Evolutionary conservation across 2,113 vertebrate species (phyloP).

Genomic region (Capreolus pygargus): DNA sequence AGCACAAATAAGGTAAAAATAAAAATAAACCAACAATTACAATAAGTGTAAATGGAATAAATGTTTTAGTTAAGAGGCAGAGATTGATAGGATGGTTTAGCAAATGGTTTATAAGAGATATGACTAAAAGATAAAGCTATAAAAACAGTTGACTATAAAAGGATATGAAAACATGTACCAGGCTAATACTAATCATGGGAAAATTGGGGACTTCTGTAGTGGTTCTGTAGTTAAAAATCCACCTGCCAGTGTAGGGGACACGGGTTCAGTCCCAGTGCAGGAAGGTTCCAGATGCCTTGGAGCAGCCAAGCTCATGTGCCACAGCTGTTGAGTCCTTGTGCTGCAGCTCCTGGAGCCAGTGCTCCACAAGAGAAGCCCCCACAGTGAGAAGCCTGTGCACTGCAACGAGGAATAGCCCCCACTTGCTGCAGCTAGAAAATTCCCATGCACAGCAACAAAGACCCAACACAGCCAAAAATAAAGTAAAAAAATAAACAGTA

Average conservation of each 20-base stretch:
- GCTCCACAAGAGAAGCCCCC: neutral
- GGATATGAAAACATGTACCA: neutral
- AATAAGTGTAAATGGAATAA: slow-evolving; percentile 25
- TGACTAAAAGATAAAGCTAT: neutral
- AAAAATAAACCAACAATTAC: neutral
- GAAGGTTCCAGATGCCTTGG: neutral
- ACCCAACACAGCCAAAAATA: neutral
- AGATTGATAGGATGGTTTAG: neutral
- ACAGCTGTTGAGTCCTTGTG: neutral
- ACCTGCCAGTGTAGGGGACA: neutral
- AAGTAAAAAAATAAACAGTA: neutral
- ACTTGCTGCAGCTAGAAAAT: neutral
- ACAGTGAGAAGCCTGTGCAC: too few relatives aligned
- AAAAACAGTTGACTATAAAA: neutral
- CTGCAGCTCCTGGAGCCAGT: neutral
- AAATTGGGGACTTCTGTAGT: neutral
- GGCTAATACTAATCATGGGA: neutral
- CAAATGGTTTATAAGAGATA: neutral
- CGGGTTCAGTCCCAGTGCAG: neutral
- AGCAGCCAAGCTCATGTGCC: neutral
- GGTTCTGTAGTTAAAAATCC: neutral
- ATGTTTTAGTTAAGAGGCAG: slow-evolving; percentile 6
- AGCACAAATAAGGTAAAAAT: neutral
- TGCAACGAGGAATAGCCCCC: too few relatives aligned
- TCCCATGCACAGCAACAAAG: neutral